A percentile compares a stretch with the other conserved stretches of the same genome.
phyloP scores from a whole-genome alignment of 2,888 invertebrate genomes.

The Hypomecis punctinalis region DNA sequence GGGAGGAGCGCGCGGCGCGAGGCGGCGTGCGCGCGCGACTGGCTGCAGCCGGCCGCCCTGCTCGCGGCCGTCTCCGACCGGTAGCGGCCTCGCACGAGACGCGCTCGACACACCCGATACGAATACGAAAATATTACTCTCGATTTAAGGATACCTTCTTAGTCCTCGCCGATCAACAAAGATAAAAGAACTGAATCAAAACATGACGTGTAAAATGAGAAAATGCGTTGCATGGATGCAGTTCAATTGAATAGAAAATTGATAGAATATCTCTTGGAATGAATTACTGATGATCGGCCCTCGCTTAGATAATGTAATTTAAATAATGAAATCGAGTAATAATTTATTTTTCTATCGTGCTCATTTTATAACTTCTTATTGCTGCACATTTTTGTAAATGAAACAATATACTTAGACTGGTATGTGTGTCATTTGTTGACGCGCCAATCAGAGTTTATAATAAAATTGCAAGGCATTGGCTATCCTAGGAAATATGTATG shows the following conservation, averaged over 20 bases:
- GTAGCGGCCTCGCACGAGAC: conserved; percentile 42
- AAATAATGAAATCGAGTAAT: not conserved
- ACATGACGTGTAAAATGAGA: no score
- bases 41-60: conserved; percentile 64
- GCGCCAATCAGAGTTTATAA: no score
- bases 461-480: no score
- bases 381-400: not conserved
- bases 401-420: no score
- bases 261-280: no score
- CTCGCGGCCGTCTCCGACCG: conserved; percentile 63
- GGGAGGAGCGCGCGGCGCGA: conserved; percentile 20
- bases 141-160: not conserved
- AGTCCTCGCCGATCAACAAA: not conserved
- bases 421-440: no score
- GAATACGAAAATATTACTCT: conserved; percentile 6
- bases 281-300: no score
- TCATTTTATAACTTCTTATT: not conserved
- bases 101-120: not conserved
- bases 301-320: not conserved
- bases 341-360: not conserved
- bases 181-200: no score
- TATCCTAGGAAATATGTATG: no score
- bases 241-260: no score
- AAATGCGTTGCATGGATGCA: no score
- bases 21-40: conserved; percentile 43